Conservation (phyloP, 2,113 vertebrate species). For the Orcinus orca region DNA sequence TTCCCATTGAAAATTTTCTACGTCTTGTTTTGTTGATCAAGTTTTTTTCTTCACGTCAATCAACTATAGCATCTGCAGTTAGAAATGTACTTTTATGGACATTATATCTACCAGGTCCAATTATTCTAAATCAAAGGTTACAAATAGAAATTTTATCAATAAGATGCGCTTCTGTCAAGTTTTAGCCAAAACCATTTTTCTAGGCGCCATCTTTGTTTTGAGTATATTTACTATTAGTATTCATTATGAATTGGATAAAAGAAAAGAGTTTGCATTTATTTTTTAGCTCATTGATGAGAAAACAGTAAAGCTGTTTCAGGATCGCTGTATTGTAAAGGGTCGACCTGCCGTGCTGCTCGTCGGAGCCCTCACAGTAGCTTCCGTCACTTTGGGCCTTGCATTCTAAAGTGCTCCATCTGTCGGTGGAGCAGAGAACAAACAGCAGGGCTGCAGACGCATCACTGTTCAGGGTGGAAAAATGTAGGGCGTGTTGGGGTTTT, state of each 20-base stretch:
- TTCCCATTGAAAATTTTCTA: neutral
- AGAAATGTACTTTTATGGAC: neutral
- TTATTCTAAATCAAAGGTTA: constrained; percentile 8
- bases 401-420: neutral
- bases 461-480: too few relatives aligned
- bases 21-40: neutral
- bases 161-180: neutral
- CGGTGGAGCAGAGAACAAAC: neutral
- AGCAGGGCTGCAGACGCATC: neutral
- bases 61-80: neutral
- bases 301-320: neutral
- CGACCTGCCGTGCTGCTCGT: fast-evolving
- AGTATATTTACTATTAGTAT: neutral
- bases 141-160: neutral
- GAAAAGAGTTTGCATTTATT: neutral
- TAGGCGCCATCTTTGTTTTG: neutral
- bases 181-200: neutral
- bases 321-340: neutral
- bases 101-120: neutral
- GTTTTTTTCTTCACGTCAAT: neutral
- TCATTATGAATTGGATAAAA: neutral
- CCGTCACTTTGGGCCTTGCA: neutral
- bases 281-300: neutral
- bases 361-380: neutral
- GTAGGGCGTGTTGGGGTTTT: neutral